Conservation (phyloP, 2,113 vertebrate species). For the Sardina pilchardus region DNA sequence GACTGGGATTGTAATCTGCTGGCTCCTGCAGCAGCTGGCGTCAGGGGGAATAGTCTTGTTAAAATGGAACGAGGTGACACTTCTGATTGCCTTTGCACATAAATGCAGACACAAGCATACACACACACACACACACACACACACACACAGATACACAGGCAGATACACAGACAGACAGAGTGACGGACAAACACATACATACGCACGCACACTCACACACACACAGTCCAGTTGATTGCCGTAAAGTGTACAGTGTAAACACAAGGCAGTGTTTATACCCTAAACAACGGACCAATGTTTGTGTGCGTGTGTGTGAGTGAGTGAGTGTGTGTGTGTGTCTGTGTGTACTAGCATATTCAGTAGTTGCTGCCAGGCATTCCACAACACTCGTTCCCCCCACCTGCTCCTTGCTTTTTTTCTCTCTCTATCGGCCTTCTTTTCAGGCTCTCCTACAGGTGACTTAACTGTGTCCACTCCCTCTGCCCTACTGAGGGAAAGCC, state of each 20-base stretch:
- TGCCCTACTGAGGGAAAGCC: neutral
- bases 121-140: neutral
- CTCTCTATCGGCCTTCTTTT: neutral
- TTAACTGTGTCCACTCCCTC: neutral
- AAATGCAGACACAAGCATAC: neutral
- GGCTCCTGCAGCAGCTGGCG: neutral
- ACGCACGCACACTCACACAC: too few relatives aligned
- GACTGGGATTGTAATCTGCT: neutral
- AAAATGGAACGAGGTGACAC: neutral
- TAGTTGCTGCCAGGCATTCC: neutral
- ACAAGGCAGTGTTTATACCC: neutral
- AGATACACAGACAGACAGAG: neutral
- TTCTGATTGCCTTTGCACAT: neutral
- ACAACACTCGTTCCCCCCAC: neutral
- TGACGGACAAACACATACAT: neutral
- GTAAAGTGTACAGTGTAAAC: conserved; percentile 20
- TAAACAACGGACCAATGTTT: neutral
- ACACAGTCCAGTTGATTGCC: neutral
- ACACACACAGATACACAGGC: neutral
- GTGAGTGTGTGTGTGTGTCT: neutral
- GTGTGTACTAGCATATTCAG: neutral
- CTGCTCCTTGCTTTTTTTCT: neutral
- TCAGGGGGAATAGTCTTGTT: neutral
- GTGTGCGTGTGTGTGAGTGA: neutral
- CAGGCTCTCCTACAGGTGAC: neutral